Base-by-base conservation (phyloP, 2,797 vertebrate species). In the Platyrinchus mystaceus region DNA sequence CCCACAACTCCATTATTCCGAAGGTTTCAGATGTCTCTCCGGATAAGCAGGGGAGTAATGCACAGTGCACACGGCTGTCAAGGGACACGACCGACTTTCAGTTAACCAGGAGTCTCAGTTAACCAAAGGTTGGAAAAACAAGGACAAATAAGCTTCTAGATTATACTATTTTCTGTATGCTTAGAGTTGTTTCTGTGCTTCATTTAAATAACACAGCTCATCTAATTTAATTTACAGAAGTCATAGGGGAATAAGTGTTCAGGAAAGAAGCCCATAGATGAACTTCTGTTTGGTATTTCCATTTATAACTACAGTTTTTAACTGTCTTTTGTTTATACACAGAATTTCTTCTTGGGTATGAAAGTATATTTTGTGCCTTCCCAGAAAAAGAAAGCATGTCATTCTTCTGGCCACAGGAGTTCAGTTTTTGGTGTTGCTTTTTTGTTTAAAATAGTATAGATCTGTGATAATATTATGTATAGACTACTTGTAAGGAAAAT, bases 1-100 rank as follows among this genome's bases (percentile, higher is more conserved):
- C 81, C 84, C 87, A 80, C 90, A 95, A 89, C 95, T 91, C 93
- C 91, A 96, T 97, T 95, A 97, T 96, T 89, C 78, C 50, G 60
- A 93, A 94, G 89, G 91, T 89, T 96, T 96, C 93, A 91, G 67
- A 80, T 69, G 81, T 87, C 89, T 92, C 94, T 78, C 73, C 0
- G 16, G 89, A 90, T 84, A 95, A 95, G 88, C 89, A 95, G 46
- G 89, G 86, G 94, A 93, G 82, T 80, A 95, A 96, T 87, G 79
- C 81, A 62, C 60, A 30, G 85, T 74, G 66, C 91, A 92, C 76
- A 93, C 1, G 5, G 69, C 91, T 88, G 53, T 93, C 97, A 95
- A 70, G 96, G 94, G 97, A 96, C 90, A 56, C 1, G 87, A 73
- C 96, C 94, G 64, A 96, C 90, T 97, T 96, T 92, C 94, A 76